phyloP scores from a whole-genome alignment of 2,888 invertebrate species.

The Cyclophora punctaria region DNA sequence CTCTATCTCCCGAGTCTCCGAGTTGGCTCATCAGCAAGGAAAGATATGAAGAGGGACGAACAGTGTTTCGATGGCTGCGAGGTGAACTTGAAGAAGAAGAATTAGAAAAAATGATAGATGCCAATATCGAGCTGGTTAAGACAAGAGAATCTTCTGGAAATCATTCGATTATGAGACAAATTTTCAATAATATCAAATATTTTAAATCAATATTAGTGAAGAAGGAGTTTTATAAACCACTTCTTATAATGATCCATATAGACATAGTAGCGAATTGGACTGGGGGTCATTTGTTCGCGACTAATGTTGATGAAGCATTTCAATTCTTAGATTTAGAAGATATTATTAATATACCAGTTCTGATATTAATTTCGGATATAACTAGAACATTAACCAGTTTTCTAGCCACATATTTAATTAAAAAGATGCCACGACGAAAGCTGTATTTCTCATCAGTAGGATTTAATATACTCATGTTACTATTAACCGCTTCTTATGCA shows the following conservation, averaged over 20 bases:
- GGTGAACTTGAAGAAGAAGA: conserved; percentile 54
- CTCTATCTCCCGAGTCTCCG: conserved; percentile 75
- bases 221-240: conserved; percentile 46
- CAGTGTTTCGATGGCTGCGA: conserved; percentile 70
- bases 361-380: conserved; percentile 35
- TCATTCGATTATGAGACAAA: conserved; percentile 9
- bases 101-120: conserved; percentile 21
- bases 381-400: conserved; percentile 40
- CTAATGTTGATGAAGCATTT: conserved; percentile 39
- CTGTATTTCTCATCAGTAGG: conserved; percentile 35
- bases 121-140: conserved; percentile 26
- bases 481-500: conserved; percentile 35
- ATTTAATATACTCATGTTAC: conserved; percentile 29
- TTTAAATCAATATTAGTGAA: conserved; percentile 25
- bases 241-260: conserved; percentile 45
- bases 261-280: conserved; percentile 42
- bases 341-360: conserved; percentile 48
- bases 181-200: conserved; percentile 10
- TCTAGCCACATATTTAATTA: conserved; percentile 34
- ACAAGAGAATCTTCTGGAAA: conserved; percentile 18
- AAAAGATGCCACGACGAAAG: conserved; percentile 36
- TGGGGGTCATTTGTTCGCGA: conserved; percentile 33
- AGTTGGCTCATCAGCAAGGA: conserved; percentile 76
- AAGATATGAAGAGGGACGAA: conserved; percentile 62
- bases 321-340: conserved; percentile 30